Conservation (phyloP, 1,140 invertebrate genomes). For the Leptopilina clavipes region DNA sequence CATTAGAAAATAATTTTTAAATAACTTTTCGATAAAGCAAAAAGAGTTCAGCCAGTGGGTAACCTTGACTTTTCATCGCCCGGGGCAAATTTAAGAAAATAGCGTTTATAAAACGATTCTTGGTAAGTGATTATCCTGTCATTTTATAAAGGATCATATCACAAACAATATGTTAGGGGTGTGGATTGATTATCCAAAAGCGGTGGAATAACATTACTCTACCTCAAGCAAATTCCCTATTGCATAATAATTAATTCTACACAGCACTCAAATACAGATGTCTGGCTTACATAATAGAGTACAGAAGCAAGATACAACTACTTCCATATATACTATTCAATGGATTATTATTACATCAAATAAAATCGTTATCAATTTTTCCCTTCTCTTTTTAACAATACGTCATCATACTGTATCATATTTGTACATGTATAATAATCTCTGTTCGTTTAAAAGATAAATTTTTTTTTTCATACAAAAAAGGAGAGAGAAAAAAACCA, state of each 20-base stretch:
- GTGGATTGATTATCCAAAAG: not conserved
- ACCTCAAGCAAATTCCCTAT: constrained; percentile 19
- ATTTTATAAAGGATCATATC: constrained; percentile 5
- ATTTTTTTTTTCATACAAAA: too few species aligned
- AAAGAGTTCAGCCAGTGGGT: too few species aligned
- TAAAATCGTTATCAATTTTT: too few species aligned
- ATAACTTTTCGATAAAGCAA: too few species aligned
- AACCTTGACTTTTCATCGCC: not conserved
- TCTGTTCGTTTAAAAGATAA: too few species aligned
- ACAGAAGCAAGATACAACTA: not conserved
- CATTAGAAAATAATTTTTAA: too few species aligned
- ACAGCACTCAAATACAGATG: not conserved
- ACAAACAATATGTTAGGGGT: constrained; percentile 1
- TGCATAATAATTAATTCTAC: constrained; percentile 17
- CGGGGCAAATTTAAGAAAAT: not conserved
- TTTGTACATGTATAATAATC: too few species aligned
- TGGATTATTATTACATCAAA: not conserved
- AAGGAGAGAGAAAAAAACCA: too few species aligned
- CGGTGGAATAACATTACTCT: constrained; percentile 12
- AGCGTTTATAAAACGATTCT: not conserved
- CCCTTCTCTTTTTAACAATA: too few species aligned
- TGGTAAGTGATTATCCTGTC: constrained; percentile 15
- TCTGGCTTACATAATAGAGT: constrained; percentile 7
- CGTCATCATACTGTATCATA: too few species aligned
- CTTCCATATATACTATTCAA: not conserved